Evolutionary conservation across 1,140 invertebrate genomes (phyloP).

Genomic region (Drosophila chauvacae): DNA sequence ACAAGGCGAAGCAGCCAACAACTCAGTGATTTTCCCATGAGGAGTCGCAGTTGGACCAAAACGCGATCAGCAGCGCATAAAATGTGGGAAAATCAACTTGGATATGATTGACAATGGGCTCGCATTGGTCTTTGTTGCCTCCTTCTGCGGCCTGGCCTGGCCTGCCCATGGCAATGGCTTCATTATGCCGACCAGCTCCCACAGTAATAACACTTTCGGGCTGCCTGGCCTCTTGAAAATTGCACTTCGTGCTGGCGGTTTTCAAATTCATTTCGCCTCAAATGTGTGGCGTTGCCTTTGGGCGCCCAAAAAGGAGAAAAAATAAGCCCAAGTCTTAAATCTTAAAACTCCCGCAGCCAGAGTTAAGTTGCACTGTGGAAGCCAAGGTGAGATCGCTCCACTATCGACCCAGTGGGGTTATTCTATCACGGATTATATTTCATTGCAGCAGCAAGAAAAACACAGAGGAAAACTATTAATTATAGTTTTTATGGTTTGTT

Average conservation of each 20-base stretch:
- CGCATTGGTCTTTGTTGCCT: not conserved
- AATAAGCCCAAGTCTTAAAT: constrained; percentile 1
- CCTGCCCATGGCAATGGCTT: constrained; percentile 69
- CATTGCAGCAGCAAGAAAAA: constrained; percentile 2
- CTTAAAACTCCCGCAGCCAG: constrained; percentile 14
- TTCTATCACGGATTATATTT: constrained; percentile 34
- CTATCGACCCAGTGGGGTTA: constrained; percentile 16
- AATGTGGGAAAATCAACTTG: constrained; percentile 70
- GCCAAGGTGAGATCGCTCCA: constrained; percentile 24
- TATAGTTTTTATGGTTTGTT: not conserved
- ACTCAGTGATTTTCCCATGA: constrained; percentile 75
- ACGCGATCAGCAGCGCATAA: constrained; percentile 55
- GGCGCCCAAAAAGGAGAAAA: constrained; percentile 10
- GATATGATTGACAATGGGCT: constrained; percentile 54
- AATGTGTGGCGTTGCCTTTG: constrained; percentile 64
- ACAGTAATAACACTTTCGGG: constrained; percentile 56
- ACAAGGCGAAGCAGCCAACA: constrained; percentile 62
- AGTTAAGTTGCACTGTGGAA: constrained; percentile 20
- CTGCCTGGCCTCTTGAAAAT: constrained; percentile 53
- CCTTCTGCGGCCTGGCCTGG: constrained; percentile 1
- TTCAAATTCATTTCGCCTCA: constrained; percentile 60
- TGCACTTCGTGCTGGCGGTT: constrained; percentile 72
- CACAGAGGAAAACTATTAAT: not conserved
- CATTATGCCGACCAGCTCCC: constrained; percentile 71
- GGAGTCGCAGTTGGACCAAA: constrained; percentile 38